phyloP scores from a whole-genome alignment of 2,797 vertebrate species.

The Poecilia picta region DNA sequence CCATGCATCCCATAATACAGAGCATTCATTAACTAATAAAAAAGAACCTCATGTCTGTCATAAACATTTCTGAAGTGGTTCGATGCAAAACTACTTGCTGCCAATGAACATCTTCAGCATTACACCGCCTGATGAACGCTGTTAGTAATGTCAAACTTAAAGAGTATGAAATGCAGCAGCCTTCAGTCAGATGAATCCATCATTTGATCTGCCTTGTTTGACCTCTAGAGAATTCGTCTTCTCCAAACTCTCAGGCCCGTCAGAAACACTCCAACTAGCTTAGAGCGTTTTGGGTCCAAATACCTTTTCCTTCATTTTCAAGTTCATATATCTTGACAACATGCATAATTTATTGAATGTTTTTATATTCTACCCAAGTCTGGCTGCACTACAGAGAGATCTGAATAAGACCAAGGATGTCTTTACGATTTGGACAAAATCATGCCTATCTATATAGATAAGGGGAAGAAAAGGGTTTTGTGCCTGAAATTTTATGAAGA shows the following conservation, averaged over 20 bases:
- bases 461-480: background rate
- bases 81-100: slow-evolving; percentile 24
- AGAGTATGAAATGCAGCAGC: slow-evolving; percentile 24
- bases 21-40: background rate
- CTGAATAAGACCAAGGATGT: background rate
- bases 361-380: background rate
- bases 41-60: background rate
- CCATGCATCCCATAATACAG: background rate
- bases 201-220: slow-evolving; percentile 19
- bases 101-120: slow-evolving; percentile 37
- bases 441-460: background rate
- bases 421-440: background rate
- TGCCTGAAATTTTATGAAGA: slow-evolving; percentile 8
- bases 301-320: background rate
- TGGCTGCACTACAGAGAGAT: background rate
- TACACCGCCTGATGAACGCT: slow-evolving; percentile 25
- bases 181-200: slow-evolving; percentile 31
- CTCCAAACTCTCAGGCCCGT: slow-evolving; percentile 25
- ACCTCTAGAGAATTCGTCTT: slow-evolving; percentile 38
- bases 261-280: slow-evolving; percentile 32
- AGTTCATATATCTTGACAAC: background rate
- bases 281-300: slow-evolving; percentile 36
- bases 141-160: slow-evolving; percentile 13
- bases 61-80: slow-evolving; percentile 15
- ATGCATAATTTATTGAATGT: background rate